These are phyloP conservation scores for Ictidomys tridecemlineatus DNA, from an alignment of 2,113 vertebrate species.

Conservation along the genomic window DNA sequence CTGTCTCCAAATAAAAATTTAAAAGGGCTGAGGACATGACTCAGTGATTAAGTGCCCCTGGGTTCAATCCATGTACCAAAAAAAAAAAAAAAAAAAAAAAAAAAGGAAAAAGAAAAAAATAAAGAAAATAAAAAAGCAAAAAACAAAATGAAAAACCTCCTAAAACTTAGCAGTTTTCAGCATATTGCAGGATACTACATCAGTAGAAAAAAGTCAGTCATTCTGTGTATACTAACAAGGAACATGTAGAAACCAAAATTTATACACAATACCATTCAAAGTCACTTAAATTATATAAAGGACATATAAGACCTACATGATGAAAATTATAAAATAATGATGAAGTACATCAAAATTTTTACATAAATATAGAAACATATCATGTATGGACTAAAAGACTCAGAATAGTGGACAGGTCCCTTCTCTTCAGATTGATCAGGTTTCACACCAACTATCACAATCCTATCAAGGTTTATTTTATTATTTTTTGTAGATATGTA, in stretches of 20 bases:
- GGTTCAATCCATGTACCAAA: too few relatives aligned
- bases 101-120: too few relatives aligned
- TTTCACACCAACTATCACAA: not conserved
- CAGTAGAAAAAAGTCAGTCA: not conserved
- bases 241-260: not conserved
- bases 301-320: not conserved
- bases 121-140: too few relatives aligned
- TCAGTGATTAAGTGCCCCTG: too few relatives aligned
- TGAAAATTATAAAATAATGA: not conserved
- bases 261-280: not conserved
- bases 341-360: not conserved
- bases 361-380: not conserved
- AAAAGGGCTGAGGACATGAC: too few relatives aligned
- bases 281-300: conserved; percentile 9
- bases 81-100: too few relatives aligned
- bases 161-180: not conserved
- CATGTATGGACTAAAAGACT: not conserved
- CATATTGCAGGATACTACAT: not conserved
- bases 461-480: not conserved
- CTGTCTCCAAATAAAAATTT: too few relatives aligned
- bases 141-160: too few relatives aligned
- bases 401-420: not conserved
- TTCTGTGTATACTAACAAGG: not conserved
- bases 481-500: not conserved
- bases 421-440: not conserved